Base-by-base conservation (phyloP, 2,113 vertebrate species). In the Lophura nycthemera region DNA sequence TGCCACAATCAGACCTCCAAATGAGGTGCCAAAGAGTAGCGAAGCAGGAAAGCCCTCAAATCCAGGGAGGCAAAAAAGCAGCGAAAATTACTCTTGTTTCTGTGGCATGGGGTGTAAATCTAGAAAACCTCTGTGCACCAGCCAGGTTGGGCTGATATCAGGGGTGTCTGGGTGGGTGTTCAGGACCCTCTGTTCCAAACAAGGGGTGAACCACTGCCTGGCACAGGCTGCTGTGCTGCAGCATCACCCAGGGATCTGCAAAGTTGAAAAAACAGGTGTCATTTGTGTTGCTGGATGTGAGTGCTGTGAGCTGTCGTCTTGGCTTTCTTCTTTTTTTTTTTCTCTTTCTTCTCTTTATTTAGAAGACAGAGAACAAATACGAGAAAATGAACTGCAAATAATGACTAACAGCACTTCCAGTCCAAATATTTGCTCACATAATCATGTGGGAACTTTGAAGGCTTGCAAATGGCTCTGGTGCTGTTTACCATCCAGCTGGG, bases 301-400 rank as follows among this genome's bases (percentile, higher is more conserved):
- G n/a, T 2, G 4, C 56, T 60, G 50, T 17, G 16, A 94, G 88
- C 88, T 84, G 88, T 93, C 89, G 57, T 81, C 74, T 78, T 47
- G 59, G 69, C 86, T 93, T 88, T 20, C 56, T 67, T 80, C 80
- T 50, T 79, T 79, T 65, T 52, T 27, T 34, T 32, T 18, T 56
- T 54, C 13, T 27, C 24, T 54, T 54, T 54, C 29, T 54, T 30
- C 8, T 29, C 52, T 27, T 96, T 95, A 89, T 95, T 96, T 91
- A 95, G 89, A 89, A 95, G 94, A 90, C 88, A 90, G 94, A 85
- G 92, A 95, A 95, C 93, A 97, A 97, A 95, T 92, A 96, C 48
- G 84, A 92, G 89, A 95, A 91, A 96, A 96, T 95, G 96, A 96
- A 96, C 86, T 93, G 93, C 95, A 95, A 97, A 97, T 95, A 96